Evolutionary conservation across 2,113 vertebrate genomes (phyloP).

Genomic region (Gambusia affinis): DNA sequence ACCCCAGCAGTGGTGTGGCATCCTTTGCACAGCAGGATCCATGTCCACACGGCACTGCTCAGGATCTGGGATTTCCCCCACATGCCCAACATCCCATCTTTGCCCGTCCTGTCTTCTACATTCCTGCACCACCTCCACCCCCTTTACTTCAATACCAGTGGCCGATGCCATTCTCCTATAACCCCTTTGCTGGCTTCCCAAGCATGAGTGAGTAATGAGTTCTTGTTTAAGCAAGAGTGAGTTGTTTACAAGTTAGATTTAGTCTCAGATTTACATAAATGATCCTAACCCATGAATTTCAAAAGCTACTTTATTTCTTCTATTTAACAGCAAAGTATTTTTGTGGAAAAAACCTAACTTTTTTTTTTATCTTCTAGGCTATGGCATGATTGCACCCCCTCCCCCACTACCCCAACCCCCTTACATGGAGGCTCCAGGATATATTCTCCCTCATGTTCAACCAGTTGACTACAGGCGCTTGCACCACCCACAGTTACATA

Average conservation of each 20-base stretch:
- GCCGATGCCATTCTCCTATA: conserved; percentile 62
- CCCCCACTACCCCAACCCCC: conserved; percentile 39
- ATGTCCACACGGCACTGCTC: conserved; percentile 13
- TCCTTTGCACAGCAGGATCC: conserved; percentile 18
- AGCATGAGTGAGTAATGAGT: conserved; percentile 54
- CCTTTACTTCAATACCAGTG: conserved; percentile 65
- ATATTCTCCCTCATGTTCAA: conserved; percentile 63
- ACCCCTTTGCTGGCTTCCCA: conserved; percentile 59
- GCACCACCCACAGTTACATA: conserved; percentile 36
- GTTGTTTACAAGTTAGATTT: too few relatives aligned
- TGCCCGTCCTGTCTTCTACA: conserved; percentile 43
- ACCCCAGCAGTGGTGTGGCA: neutral
- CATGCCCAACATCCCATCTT: conserved; percentile 1
- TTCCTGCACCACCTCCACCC: conserved; percentile 37
- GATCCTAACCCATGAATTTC: too few relatives aligned
- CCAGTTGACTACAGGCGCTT: conserved; percentile 64
- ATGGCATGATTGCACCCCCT: conserved; percentile 63
- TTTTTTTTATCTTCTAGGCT: conserved; percentile 51
- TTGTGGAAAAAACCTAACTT: too few relatives aligned
- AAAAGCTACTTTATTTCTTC: neutral
- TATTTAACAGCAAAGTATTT: too few relatives aligned
- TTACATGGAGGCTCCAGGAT: conserved; percentile 67
- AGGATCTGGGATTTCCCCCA: conserved; percentile 18
- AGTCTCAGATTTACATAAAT: too few relatives aligned
- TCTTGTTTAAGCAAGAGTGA: too few relatives aligned